Evolutionary conservation across 2,888 invertebrate species (phyloP).

Genomic region (Drosophila merina): DNA sequence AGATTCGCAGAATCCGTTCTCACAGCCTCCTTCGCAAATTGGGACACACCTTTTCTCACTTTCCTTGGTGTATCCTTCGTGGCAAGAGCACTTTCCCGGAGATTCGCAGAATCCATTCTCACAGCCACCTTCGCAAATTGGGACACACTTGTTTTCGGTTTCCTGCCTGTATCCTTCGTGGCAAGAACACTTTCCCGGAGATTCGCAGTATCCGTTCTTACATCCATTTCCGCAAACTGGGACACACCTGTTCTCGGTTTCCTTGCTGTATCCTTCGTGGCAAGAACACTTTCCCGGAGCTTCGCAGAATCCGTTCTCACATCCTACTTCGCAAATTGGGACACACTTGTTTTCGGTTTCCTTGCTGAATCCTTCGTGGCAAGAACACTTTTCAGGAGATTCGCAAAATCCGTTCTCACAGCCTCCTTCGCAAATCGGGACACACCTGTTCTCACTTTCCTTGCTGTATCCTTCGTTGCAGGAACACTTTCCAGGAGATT

Average conservation of each 20-base stretch:
- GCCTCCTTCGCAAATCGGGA: conserved; percentile 6
- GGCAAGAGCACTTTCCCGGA: conserved; percentile 32
- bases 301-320: conserved; percentile 35
- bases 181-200: conserved; percentile 16
- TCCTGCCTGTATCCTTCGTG: not conserved
- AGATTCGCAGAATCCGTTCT: conserved; percentile 35
- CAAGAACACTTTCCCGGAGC: conserved; percentile 33
- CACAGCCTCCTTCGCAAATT: conserved; percentile 10
- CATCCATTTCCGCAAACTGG: conserved; percentile 1
- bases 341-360: not conserved
- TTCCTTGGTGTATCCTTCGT: too few relatives aligned
- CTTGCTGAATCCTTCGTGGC: conserved; percentile 21
- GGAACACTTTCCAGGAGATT: conserved; percentile 1
- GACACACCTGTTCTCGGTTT: not conserved
- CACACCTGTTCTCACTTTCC: conserved; percentile 9
- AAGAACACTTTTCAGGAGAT: conserved; percentile 17
- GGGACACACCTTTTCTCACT: conserved; percentile 24
- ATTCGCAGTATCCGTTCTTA: conserved; percentile 5
- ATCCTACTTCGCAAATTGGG: conserved; percentile 22
- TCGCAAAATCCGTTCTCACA: conserved; percentile 29
- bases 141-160: not conserved
- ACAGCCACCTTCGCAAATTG: conserved; percentile 4
- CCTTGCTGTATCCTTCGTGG: conserved; percentile 14
- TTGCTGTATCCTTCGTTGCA: conserved; percentile 6
- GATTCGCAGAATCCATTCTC: conserved; percentile 22